These are phyloP conservation scores for Zelostemma sp. DNA, from an alignment of 1,140 invertebrate species.

Conservation along the genomic window DNA sequence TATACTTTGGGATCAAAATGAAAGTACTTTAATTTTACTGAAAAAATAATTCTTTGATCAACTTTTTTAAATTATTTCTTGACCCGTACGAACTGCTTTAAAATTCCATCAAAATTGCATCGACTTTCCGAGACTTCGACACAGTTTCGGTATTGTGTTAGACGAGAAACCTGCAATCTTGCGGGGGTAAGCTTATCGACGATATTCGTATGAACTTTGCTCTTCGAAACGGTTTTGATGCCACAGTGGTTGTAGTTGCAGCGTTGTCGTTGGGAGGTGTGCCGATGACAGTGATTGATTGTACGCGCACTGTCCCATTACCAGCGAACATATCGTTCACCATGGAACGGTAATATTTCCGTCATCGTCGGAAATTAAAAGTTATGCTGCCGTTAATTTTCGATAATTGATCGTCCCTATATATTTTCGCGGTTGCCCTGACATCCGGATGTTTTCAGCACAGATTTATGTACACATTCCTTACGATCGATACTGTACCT, in stretches of 20 bases:
- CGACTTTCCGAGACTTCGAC: constrained; percentile 24
- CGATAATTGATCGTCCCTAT: constrained; percentile 28
- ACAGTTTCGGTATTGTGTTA: constrained; percentile 24
- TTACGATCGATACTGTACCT: neutral
- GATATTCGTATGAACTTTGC: constrained; percentile 46
- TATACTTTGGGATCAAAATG: no score
- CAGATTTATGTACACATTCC: constrained; percentile 1
- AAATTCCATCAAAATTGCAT: constrained; percentile 13
- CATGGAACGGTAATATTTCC: constrained; percentile 30
- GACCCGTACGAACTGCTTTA: no score
- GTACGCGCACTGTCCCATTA: constrained; percentile 34
- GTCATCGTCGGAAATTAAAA: constrained; percentile 40
- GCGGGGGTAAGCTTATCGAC: constrained; percentile 31
- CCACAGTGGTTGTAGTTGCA: constrained; percentile 36
- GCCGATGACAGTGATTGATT: constrained; percentile 47
- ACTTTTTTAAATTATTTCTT: no score
- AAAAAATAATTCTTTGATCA: no score
- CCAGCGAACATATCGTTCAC: constrained; percentile 30
- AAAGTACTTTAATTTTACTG: no score
- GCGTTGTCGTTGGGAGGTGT: constrained; percentile 23
- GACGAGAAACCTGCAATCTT: constrained; percentile 34
- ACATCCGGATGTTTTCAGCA: neutral
- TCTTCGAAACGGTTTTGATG: constrained; percentile 40
- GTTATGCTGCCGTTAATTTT: constrained; percentile 34
- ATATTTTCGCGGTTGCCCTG: constrained; percentile 2